A percentile compares a stretch with the other conserved stretches of the same genome.
phyloP scores from a whole-genome alignment of 2,113 vertebrate species.

The Nothobranchius furzeri region DNA sequence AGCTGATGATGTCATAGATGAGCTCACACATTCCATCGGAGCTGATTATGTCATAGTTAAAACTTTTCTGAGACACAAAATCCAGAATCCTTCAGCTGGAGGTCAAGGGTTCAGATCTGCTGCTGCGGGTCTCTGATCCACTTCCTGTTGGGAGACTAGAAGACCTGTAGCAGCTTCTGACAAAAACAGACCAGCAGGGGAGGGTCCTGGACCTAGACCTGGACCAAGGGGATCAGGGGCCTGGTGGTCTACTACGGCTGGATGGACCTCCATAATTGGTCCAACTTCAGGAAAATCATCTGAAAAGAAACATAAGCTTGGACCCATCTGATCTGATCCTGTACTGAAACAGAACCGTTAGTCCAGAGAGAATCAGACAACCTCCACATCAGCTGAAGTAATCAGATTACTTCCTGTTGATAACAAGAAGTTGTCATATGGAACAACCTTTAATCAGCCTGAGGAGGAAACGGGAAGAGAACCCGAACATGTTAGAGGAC shows the following conservation, averaged over 20 bases:
- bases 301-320: no score
- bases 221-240: conserved; percentile 24
- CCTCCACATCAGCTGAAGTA: background rate
- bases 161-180: conserved; percentile 1
- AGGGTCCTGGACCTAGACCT: conserved; percentile 6
- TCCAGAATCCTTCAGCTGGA: no score
- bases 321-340: no score
- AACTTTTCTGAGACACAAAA: no score
- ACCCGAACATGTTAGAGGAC: background rate
- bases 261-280: background rate
- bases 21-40: no score
- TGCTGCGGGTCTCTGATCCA: conserved; percentile 8
- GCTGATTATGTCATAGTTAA: no score
- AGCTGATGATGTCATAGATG: no score
- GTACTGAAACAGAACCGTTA: background rate
- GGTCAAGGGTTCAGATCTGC: no score
- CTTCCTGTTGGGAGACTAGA: conserved; percentile 21
- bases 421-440: background rate
- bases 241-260: conserved; percentile 3
- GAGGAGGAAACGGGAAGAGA: conserved; percentile 7
- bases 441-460: background rate
- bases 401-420: conserved; percentile 36
- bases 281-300: no score
- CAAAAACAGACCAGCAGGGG: conserved; percentile 57
- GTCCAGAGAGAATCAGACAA: background rate